phyloP scores from a whole-genome alignment of 2,888 invertebrate species.

The Marasmarcha lunaedactyla region DNA sequence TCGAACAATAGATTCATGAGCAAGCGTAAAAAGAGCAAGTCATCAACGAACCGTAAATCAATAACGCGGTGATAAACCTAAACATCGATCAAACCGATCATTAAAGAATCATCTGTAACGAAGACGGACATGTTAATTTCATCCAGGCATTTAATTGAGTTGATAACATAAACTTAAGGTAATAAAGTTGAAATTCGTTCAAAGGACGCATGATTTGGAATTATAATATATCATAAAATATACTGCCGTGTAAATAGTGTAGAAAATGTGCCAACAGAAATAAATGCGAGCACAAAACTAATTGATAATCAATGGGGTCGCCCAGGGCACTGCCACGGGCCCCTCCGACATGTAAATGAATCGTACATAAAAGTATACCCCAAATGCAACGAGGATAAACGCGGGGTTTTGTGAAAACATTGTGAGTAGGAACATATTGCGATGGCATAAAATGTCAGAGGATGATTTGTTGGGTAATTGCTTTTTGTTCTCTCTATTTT shows the following conservation, averaged over 20 bases:
- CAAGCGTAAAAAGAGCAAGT: constrained; percentile 47
- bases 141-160: constrained; percentile 19
- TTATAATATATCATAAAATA: constrained; percentile 48
- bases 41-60: constrained; percentile 56
- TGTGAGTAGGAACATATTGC: constrained; percentile 62
- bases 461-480: constrained; percentile 69
- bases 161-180: neutral
- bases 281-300: constrained; percentile 62
- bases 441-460: constrained; percentile 62
- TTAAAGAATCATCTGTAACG: constrained; percentile 63
- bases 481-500: constrained; percentile 43
- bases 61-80: constrained; percentile 53
- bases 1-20: neutral
- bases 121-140: constrained; percentile 60
- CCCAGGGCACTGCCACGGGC: constrained; percentile 31
- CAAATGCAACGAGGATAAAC: constrained; percentile 30
- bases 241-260: constrained; percentile 61
- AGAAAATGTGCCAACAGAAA: constrained; percentile 56
- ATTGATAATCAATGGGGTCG: constrained; percentile 65
- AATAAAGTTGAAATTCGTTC: neutral
- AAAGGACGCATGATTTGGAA: constrained; percentile 18
- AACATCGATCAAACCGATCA: constrained; percentile 57
- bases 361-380: constrained; percentile 30
- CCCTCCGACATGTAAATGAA: constrained; percentile 58
- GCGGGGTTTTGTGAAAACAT: constrained; percentile 30